phyloP scores from a whole-genome alignment of 2,888 invertebrate genomes.

The Drosophila sordidula region DNA sequence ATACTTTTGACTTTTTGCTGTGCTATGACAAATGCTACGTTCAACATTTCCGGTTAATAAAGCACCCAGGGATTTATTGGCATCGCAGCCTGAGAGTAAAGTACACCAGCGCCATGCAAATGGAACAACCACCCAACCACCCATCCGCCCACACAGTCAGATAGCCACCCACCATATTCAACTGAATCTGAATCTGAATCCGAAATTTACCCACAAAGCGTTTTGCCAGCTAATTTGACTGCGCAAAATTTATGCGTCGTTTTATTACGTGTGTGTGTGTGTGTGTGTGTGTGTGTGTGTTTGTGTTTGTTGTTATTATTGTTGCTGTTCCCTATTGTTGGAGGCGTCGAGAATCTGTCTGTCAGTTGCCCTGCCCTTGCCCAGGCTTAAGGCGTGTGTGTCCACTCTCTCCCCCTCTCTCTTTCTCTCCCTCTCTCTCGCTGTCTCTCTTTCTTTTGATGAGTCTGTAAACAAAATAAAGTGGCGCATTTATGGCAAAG shows the following conservation, averaged over 20 bases:
- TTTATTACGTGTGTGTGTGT: constrained; percentile 27
- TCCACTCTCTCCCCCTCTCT: not conserved
- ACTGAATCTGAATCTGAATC: constrained; percentile 29
- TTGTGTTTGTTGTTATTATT: constrained; percentile 9
- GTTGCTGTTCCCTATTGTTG: constrained; percentile 17
- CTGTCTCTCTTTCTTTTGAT: constrained; percentile 3
- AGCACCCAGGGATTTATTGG: constrained; percentile 22
- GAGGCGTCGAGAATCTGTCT: constrained; percentile 31
- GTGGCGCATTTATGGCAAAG: constrained; percentile 76
- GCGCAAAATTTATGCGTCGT: constrained; percentile 67
- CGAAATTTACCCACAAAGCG: constrained; percentile 27
- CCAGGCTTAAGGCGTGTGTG: too few species aligned
- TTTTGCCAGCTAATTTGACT: constrained; percentile 71
- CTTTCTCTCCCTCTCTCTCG: not conserved
- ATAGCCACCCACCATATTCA: constrained; percentile 7
- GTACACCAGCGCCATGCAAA: constrained; percentile 5
- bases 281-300: constrained; percentile 3
- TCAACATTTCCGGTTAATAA: constrained; percentile 33
- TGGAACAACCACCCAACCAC: not conserved
- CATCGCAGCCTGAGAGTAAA: constrained; percentile 1
- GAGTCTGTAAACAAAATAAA: constrained; percentile 73
- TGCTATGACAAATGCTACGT: constrained; percentile 37
- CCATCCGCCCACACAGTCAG: not conserved
- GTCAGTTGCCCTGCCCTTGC: not conserved
- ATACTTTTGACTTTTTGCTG: not conserved